Percentiles rank a stretch among this genome's conserved stretches.
Conservation (phyloP, 2,113 vertebrate species). For the Rhinolophus ferrumequinum region DNA sequence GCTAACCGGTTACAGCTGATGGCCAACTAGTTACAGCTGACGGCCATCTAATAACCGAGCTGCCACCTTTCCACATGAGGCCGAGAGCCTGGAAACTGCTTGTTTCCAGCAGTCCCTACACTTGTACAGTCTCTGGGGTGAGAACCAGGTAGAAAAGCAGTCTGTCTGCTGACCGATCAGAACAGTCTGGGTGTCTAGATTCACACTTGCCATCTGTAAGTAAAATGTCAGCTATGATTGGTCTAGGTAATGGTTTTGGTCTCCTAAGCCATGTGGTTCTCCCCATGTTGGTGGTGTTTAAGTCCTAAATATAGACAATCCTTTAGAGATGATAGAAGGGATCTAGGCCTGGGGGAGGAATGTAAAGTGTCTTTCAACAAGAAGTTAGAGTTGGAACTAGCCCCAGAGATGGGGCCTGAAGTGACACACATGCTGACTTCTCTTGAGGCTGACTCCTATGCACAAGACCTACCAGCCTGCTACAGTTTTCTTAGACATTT, state of each 20-base stretch:
- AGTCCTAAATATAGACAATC: background rate
- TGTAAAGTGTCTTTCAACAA: background rate
- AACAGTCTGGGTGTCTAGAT: rapidly evolving
- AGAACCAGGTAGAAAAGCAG: background rate
- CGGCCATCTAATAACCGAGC: no score
- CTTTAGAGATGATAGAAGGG: background rate
- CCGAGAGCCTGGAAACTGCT: no score
- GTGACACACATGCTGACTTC: background rate
- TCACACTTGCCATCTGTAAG: rapidly evolving
- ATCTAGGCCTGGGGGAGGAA: background rate
- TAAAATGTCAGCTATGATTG: no score
- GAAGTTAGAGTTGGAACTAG: background rate
- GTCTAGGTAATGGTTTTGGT: background rate
- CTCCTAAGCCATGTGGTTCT: background rate
- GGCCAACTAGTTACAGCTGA: no score
- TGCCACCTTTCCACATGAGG: no score
- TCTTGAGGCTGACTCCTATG: background rate
- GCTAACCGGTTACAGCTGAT: no score
- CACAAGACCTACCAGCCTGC: no score
- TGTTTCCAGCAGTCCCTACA: no score
- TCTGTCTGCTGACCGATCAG: background rate
- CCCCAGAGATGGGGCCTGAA: background rate
- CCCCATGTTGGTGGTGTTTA: rapidly evolving
- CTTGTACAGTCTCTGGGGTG: rapidly evolving
- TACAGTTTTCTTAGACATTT: rapidly evolving